Conservation (phyloP, 2,113 vertebrate genomes). For the Pundamilia nyererei region DNA sequence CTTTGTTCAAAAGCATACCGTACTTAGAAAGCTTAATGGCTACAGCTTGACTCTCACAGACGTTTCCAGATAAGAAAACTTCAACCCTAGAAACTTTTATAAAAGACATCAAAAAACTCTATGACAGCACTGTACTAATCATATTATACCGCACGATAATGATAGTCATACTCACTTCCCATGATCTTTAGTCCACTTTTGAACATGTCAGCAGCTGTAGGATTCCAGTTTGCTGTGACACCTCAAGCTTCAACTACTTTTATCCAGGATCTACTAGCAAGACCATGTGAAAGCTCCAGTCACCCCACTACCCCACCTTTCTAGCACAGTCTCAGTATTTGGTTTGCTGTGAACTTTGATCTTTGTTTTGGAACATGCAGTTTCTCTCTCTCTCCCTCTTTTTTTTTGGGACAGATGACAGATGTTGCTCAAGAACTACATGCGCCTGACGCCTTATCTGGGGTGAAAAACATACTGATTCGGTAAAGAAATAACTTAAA, state of each 20-base stretch:
- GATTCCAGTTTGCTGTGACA: neutral
- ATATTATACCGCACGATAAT: neutral
- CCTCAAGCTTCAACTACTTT: neutral
- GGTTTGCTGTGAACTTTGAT: slow-evolving; percentile 69
- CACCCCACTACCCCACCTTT: neutral
- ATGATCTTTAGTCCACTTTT: slow-evolving; percentile 59
- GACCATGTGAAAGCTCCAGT: slow-evolving; percentile 13
- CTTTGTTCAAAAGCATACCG: neutral
- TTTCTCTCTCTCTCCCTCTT: neutral
- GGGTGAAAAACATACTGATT: neutral
- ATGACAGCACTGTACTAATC: neutral
- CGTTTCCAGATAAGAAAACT: neutral
- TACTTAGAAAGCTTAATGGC: neutral
- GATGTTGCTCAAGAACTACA: slow-evolving; percentile 35
- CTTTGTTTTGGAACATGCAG: slow-evolving; percentile 51
- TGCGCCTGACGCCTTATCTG: neutral
- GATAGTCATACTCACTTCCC: slow-evolving; percentile 57
- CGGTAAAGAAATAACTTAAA: neutral
- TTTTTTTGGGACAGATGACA: neutral
- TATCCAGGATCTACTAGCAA: neutral
- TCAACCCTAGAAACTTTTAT: neutral
- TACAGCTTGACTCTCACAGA: neutral
- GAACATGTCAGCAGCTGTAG: slow-evolving; percentile 37
- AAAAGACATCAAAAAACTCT: neutral
- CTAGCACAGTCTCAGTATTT: slow-evolving; percentile 42